Percentiles rank a stretch among this genome's conserved stretches.
Conservation (phyloP, 2,113 vertebrate genomes). For the Circaetus cinerascens region DNA sequence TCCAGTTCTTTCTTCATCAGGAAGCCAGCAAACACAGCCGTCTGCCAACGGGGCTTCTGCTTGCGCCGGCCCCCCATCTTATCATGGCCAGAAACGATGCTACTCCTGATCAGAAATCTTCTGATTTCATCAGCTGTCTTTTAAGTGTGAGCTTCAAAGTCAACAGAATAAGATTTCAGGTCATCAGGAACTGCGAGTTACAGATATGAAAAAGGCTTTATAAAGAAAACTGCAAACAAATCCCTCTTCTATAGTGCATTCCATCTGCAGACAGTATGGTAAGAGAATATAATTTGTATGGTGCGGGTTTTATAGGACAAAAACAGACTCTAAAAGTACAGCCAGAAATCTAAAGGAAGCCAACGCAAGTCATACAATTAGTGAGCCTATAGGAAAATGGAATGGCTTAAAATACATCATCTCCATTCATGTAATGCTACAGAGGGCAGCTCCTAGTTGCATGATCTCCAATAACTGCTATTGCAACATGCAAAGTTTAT, state of each 20-base stretch:
- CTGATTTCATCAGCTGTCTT: neutral
- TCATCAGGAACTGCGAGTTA: neutral
- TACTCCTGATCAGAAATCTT: neutral
- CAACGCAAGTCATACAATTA: neutral
- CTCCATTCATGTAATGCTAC: neutral
- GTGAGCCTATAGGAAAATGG: neutral
- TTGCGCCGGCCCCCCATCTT: neutral
- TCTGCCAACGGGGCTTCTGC: accelerated
- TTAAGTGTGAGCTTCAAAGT: neutral
- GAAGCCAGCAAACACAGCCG: slow-evolving; percentile 71
- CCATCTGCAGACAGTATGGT: neutral
- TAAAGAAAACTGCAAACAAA: neutral
- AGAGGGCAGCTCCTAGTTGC: neutral
- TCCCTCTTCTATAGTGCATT: neutral
- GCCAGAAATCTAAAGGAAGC: neutral
- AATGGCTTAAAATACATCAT: neutral
- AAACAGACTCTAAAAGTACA: neutral
- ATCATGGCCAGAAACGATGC: neutral
- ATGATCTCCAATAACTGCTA: neutral
- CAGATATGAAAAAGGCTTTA: neutral
- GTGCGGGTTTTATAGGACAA: neutral
- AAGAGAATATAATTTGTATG: neutral
- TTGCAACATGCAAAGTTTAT: neutral
- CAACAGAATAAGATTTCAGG: neutral
- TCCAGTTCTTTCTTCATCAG: slow-evolving; percentile 90